Percentiles rank a stretch among this genome's conserved stretches.
Evolutionary conservation across 2,797 vertebrate species (phyloP).

Genomic region (Mormyrus proboscirostris): DNA sequence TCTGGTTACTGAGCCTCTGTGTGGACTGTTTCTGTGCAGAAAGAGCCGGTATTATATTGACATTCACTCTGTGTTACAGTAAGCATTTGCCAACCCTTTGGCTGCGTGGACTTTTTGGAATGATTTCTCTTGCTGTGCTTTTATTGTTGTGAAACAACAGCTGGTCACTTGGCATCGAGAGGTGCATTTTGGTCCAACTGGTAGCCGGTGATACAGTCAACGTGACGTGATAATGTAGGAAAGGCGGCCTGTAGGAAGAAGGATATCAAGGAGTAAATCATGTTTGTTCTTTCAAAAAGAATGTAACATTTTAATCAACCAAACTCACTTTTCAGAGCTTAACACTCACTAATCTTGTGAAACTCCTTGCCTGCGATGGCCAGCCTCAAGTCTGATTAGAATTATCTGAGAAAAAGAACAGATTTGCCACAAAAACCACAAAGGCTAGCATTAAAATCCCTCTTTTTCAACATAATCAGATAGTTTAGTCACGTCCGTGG

Average conservation of each 20-base stretch:
- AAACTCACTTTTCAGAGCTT: background rate
- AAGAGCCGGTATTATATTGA: background rate
- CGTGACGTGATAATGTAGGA: constrained; percentile 12
- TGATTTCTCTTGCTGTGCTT: constrained; percentile 19
- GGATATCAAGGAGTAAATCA: background rate
- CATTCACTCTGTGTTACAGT: background rate
- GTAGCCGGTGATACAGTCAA: background rate
- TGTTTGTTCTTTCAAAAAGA: background rate
- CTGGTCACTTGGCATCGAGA: background rate
- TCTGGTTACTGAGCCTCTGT: background rate
- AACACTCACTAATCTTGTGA: background rate
- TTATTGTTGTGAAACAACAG: constrained; percentile 39
- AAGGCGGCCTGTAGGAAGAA: background rate
- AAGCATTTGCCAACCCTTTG: constrained; percentile 14
- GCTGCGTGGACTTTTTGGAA: constrained; percentile 29
- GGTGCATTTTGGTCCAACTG: background rate
- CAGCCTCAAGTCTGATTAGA: background rate
- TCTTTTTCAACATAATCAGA: background rate
- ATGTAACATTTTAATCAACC: background rate
- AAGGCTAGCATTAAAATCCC: background rate
- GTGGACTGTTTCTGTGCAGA: background rate
- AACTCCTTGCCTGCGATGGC: background rate
- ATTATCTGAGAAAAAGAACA: background rate
- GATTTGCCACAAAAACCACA: background rate
- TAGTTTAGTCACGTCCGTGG: background rate